Conservation (phyloP, 2,797 vertebrate genomes). For the Leptodactylus fallax region DNA sequence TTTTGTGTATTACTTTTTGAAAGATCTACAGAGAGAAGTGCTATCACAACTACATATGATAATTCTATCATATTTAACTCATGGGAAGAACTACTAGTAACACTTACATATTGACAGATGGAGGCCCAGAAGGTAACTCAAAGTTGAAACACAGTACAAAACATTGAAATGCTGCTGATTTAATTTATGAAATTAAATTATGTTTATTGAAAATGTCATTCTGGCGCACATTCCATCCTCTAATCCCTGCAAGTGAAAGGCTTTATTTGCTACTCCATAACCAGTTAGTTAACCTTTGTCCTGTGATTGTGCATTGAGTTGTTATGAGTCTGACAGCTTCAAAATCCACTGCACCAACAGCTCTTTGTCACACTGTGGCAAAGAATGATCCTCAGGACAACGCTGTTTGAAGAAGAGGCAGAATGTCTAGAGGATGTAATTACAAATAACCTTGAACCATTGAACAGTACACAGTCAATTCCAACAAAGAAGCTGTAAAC, state of each 20-base stretch:
- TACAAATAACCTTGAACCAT: slow-evolving; percentile 30
- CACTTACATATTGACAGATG: slow-evolving; percentile 70
- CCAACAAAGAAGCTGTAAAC: slow-evolving; percentile 35
- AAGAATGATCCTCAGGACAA: slow-evolving; percentile 34
- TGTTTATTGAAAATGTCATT: slow-evolving; percentile 70
- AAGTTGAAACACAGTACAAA: slow-evolving; percentile 73
- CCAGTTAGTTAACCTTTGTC: slow-evolving; percentile 63
- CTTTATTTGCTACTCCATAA: slow-evolving; percentile 66
- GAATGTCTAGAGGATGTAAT: slow-evolving; percentile 48
- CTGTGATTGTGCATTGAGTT: slow-evolving; percentile 36
- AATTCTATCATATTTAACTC: slow-evolving; percentile 68
- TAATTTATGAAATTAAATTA: slow-evolving; percentile 68
- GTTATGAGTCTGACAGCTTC: neutral
- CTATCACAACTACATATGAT: slow-evolving; percentile 68
- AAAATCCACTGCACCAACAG: slow-evolving; percentile 15
- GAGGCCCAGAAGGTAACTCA: slow-evolving; percentile 69
- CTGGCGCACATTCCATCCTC: slow-evolving; percentile 66
- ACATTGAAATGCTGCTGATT: slow-evolving; percentile 66
- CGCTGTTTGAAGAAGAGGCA: slow-evolving; percentile 32
- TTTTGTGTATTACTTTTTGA: slow-evolving; percentile 20
- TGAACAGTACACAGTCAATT: slow-evolving; percentile 42
- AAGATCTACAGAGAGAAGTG: slow-evolving; percentile 65
- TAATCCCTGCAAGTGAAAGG: slow-evolving; percentile 64
- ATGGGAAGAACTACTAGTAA: slow-evolving; percentile 69
- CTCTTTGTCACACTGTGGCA: slow-evolving; percentile 19